Evolutionary conservation across 2,888 invertebrate species (phyloP).

Genomic region (Tetramorium bicarinatum): DNA sequence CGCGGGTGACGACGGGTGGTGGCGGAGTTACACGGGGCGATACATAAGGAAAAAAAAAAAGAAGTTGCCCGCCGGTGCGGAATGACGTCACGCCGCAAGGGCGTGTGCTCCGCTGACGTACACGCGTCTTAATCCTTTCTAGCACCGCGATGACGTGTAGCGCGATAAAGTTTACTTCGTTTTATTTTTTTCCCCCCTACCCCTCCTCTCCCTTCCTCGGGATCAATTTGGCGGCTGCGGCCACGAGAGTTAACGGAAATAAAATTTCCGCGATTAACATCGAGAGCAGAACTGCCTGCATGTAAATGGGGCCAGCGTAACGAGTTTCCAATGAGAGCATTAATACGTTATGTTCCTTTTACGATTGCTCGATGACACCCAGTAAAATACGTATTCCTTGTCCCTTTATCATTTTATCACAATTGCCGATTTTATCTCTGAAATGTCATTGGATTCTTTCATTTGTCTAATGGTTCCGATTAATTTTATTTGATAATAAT

Average conservation of each 20-base stretch:
- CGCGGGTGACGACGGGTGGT: neutral
- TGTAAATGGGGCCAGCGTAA: slow-evolving; percentile 22
- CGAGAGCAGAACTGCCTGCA: neutral
- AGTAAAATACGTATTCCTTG: neutral
- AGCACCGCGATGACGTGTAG: slow-evolving; percentile 47
- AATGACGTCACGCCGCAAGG: slow-evolving; percentile 56
- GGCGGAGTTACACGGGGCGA: slow-evolving; percentile 17
- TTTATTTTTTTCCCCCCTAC: neutral
- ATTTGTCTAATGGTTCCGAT: neutral
- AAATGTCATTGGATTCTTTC: neutral
- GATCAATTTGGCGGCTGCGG: slow-evolving; percentile 22
- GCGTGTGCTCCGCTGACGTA: slow-evolving; percentile 54
- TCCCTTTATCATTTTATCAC: neutral
- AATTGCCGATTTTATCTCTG: neutral
- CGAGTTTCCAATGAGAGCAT: slow-evolving; percentile 23
- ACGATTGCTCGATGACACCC: neutral
- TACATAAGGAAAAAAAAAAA: slow-evolving; percentile 45
- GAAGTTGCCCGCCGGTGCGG: slow-evolving; percentile 44
- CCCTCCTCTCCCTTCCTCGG: slow-evolving; percentile 1
- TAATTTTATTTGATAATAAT: neutral
- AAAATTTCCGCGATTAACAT: slow-evolving; percentile 42
- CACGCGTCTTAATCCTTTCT: slow-evolving; percentile 56
- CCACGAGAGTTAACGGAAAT: slow-evolving; percentile 39
- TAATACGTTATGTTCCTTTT: slow-evolving; percentile 24
- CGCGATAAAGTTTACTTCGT: slow-evolving; percentile 42